phyloP scores from a whole-genome alignment of 1,140 invertebrate species.

The Camponotus floridanus region DNA sequence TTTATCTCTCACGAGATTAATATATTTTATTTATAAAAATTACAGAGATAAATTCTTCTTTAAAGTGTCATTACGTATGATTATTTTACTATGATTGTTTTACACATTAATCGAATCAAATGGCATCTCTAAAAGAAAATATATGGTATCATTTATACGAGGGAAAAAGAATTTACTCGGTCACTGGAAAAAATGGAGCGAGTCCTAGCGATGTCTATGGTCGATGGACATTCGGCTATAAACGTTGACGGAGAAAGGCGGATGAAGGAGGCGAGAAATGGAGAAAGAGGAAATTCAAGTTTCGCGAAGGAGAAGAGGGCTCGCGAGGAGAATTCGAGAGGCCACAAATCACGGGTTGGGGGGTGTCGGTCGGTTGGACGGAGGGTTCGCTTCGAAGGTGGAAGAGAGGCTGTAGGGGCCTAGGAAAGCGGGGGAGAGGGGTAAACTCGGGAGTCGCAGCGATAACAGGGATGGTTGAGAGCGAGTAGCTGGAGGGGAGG shows the following conservation, averaged over 20 bases:
- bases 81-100: no score
- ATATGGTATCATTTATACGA: not conserved
- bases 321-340: conserved; percentile 79
- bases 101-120: not conserved
- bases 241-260: conserved; percentile 46
- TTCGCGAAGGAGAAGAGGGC: conserved; percentile 74
- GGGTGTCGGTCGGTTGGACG: conserved; percentile 71
- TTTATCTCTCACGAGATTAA: not conserved
- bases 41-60: not conserved
- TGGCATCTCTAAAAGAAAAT: not conserved
- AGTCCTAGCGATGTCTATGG: not conserved
- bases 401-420: conserved; percentile 64
- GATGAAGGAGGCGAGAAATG: conserved; percentile 1
- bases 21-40: not conserved
- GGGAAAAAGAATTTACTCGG: conserved; percentile 36
- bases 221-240: conserved; percentile 51
- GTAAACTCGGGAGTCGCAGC: conserved; percentile 63
- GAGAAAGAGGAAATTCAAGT: conserved; percentile 65
- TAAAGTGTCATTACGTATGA: not conserved
- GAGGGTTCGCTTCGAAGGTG: conserved; percentile 70
- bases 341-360: conserved; percentile 76
- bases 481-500: conserved; percentile 67
- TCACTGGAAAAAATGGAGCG: conserved; percentile 18
- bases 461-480: conserved; percentile 77
- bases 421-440: conserved; percentile 36